Conservation (phyloP, 2,797 vertebrate genomes). For the Chloroceryle inda region DNA sequence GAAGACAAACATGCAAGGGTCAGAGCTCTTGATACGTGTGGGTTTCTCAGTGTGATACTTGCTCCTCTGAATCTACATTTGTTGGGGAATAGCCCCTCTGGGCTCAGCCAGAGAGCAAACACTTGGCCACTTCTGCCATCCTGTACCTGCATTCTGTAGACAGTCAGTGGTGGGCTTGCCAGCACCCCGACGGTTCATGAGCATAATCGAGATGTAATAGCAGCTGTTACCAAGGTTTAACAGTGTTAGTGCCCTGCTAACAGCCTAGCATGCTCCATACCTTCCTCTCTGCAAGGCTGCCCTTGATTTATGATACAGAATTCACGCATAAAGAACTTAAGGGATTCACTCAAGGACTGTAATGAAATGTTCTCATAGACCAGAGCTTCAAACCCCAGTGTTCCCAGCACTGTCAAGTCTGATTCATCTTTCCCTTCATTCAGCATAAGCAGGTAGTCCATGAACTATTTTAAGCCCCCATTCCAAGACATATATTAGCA, state of each 20-base stretch:
- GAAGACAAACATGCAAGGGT: neutral
- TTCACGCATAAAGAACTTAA: neutral
- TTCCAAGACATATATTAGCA: neutral
- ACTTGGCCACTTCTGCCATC: neutral
- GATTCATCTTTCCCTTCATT: neutral
- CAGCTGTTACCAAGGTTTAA: neutral
- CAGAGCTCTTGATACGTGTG: neutral
- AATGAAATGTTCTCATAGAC: neutral
- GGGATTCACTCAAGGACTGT: neutral
- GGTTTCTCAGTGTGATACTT: fast-evolving
- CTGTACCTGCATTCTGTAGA: neutral
- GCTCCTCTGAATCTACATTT: neutral
- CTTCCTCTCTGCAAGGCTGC: fast-evolving
- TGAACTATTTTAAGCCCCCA: neutral
- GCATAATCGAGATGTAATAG: fast-evolving
- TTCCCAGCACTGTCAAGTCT: neutral
- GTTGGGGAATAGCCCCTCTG: neutral
- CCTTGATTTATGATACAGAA: neutral
- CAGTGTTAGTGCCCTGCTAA: neutral
- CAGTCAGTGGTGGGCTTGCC: fast-evolving
- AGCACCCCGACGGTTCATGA: neutral
- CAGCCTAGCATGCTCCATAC: neutral
- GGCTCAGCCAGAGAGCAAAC: neutral
- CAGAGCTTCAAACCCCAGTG: neutral
- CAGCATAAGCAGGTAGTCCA: neutral